Evolutionary conservation across 2,888 invertebrate species (phyloP).

Genomic region (Eristalinus sepulchralis): DNA sequence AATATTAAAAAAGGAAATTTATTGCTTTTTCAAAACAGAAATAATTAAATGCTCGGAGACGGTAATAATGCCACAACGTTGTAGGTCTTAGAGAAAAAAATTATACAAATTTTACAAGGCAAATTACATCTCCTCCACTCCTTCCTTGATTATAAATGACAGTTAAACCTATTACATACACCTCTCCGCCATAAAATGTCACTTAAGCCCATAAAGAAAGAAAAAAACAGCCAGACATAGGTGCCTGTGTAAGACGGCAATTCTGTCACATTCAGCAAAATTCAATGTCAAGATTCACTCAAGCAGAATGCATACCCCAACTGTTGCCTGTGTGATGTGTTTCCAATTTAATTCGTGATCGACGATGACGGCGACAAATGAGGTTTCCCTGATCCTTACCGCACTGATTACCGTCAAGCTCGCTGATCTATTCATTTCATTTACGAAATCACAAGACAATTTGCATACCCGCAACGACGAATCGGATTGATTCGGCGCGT

Average conservation of each 20-base stretch:
- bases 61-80: too few species aligned
- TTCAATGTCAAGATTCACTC: constrained; percentile 26
- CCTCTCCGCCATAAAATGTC: not conserved
- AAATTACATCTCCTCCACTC: too few species aligned
- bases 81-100: too few species aligned
- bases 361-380: not conserved
- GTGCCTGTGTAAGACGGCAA: not conserved
- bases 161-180: not conserved
- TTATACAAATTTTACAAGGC: too few species aligned
- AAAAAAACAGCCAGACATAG: not conserved
- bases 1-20: too few species aligned
- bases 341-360: constrained; percentile 26
- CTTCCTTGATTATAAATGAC: too few species aligned
- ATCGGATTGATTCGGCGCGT: constrained; percentile 23
- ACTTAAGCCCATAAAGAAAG: not conserved
- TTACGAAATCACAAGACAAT: not conserved
- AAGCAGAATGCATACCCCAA: not conserved
- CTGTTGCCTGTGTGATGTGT: not conserved
- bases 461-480: not conserved
- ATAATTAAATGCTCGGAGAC: too few species aligned
- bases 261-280: not conserved
- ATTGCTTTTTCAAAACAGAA: too few species aligned
- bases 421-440: constrained; percentile 27
- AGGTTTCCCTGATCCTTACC: not conserved
- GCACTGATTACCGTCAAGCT: not conserved